Conservation (phyloP, 30 jellyfish, hydroid and myxozoan species). For the Mastigias papua region DNA sequence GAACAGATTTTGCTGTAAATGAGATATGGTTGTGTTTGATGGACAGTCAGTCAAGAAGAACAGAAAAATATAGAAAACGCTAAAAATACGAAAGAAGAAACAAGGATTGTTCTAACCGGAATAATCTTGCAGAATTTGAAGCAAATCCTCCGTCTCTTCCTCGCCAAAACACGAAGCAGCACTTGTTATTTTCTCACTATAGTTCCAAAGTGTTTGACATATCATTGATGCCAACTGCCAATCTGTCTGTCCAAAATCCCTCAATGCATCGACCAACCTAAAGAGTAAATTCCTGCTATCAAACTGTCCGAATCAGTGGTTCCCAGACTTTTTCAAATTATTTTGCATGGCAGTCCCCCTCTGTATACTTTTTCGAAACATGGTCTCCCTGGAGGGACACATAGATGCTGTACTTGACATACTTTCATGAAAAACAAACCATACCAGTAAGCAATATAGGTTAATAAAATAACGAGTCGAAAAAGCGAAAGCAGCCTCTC, state of each 20-base stretch:
- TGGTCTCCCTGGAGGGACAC: no score
- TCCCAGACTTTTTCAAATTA: no score
- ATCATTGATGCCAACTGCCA: constrained; percentile 95
- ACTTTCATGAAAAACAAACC: no score
- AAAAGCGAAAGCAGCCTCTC: no score
- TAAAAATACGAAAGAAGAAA: not conserved
- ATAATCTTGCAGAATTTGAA: constrained; percentile 68
- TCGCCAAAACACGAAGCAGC: constrained; percentile 85
- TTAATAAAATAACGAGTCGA: no score
- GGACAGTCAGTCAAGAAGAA: not conserved
- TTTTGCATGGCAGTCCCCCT: no score
- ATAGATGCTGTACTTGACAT: no score
- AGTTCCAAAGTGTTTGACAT: constrained; percentile 93
- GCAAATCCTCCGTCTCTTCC: constrained; percentile 79
- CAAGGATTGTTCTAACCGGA: constrained; percentile 43
- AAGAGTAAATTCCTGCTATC: not conserved
- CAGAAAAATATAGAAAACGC: not conserved
- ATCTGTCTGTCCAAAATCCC: constrained; percentile 89
- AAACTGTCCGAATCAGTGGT: no score
- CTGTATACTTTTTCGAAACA: no score
- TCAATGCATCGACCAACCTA: constrained; percentile 86
- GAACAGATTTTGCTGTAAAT: not conserved
- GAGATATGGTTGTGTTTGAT: not conserved
- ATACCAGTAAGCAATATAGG: no score
- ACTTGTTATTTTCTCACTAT: constrained; percentile 84